Evolutionary conservation across 2,113 vertebrate species (phyloP), one percentile per base, ranked within the genome.

Genomic region (Excalfactoria chinensis): DNA sequence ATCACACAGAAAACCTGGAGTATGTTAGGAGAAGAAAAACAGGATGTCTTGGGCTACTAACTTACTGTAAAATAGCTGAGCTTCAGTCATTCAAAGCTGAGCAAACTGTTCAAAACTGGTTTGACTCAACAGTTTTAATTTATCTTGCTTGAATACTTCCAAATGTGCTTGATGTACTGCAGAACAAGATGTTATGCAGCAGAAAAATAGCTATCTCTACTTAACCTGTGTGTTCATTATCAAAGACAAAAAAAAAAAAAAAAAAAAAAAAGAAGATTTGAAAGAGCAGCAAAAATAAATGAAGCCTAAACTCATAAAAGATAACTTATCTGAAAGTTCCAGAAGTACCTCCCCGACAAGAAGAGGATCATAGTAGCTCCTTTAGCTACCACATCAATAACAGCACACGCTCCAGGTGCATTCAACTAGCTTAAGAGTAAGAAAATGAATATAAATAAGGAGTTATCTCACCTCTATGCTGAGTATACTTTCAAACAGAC

Each of bases 11-110:
- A 94, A 84, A 77, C 25, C 37, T 60, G n/a, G 30, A 23, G 64
- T 80, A 83, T 8, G 58, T 51, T 85, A 85, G 59, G 37, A 75
- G 9, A 80, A 46, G 3, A 21, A 19, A 94, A 95, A 71, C 25
- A 91, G 87, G n/a, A 88, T 58, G 58, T 78, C 23, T 84, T 72
- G 21, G 44, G 16, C 35, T 84, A 78, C 35, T 81, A 74, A 55
- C 10, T 48, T 86, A 53, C 49, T 23, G 87, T 37, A 78, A 93
- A 74, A 30, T 23, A 84, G 69, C 14, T 81, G 64, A 94, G 26
- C 56, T 86, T 90, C 58, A 72, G 34, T 74, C 89, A 71, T 79
- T 79, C 83, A 89, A 81, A 94, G 86, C 23, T 91, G 44, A 86
- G 53, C 70, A 84, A 19, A n/a, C 26, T 78, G 84, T 43, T 40